Evolutionary conservation across 1,140 invertebrate genomes (phyloP), one percentile per base, ranked within the genome.

Genomic region (Dreissena rostriformis): DNA sequence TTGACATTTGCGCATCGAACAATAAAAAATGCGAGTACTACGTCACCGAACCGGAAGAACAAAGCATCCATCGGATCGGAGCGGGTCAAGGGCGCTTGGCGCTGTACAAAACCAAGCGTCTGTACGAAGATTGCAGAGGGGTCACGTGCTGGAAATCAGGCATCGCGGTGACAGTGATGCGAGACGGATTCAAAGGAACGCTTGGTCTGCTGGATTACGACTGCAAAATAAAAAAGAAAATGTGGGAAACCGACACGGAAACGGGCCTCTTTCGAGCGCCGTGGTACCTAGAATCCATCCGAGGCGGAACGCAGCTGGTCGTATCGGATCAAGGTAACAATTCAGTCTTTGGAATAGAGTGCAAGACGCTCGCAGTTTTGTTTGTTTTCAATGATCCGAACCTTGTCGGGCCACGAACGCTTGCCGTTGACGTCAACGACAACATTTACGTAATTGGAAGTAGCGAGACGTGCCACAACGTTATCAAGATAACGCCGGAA

Each of bases 391-490:
- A 81, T 65, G 5, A 29, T 24, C 22, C 29, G 10, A 49, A 52
- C 24, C 49, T 73, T 22, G 55, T 81, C 10, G 79, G 67, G 4
- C 78, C 79, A 51, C 52, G 79, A 39, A 81, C 68, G 19, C 53
- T 73, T 12, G 67, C 57, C 4, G 70, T 73, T 0, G 68, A 81
- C 39, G 4, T n/a, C 15, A n/a, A 73, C 29, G 70, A 81, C 49
- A 81, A 81, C 49, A 81, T 81, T 65, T 81, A 81, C 53, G 79
- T 81, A 14, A 81, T 81, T 51, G 79, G 79, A 28, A 81, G 79
- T 26, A 72, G 67, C 57, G 70, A 81, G 63, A 53, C 57, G 17
- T 81, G 79, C 28, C 79, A 81, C 39, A 81, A 81, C 53, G 79
- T 81, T 52, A 57, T 73, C 17, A 73, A 73, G 49, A 73, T 81